Conservation (phyloP, 2,797 vertebrate genomes). For the Thaleichthys pacificus region DNA sequence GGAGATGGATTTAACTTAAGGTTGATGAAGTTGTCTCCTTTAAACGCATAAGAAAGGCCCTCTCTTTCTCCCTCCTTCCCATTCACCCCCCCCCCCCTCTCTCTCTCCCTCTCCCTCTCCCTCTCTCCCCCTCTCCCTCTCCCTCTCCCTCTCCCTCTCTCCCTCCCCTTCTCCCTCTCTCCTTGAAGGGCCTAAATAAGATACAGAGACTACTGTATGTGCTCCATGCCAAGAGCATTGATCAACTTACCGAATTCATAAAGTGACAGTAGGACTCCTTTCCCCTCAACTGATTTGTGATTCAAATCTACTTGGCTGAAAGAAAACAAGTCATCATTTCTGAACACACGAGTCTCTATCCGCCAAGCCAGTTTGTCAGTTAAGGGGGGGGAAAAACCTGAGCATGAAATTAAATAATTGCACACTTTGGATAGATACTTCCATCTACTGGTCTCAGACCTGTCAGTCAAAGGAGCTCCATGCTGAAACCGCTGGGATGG, state of each 20-base stretch:
- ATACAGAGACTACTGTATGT: background rate
- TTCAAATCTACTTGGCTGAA: background rate
- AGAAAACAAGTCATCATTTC: background rate
- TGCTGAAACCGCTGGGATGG: background rate
- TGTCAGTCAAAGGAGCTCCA: background rate
- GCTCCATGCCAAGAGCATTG: background rate
- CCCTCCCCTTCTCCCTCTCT: too few relatives aligned
- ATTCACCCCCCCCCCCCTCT: background rate
- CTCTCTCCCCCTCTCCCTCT: background rate
- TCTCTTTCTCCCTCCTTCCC: background rate
- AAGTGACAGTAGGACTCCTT: too few relatives aligned
- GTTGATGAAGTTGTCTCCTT: background rate
- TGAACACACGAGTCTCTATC: background rate
- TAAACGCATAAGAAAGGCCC: background rate
- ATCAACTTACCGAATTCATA: too few relatives aligned
- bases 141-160: background rate
- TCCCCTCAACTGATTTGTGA: background rate
- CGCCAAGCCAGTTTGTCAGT: background rate
- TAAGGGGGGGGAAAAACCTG: background rate
- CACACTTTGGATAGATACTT: background rate
- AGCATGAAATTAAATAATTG: constrained; percentile 1
- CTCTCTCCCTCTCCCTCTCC: background rate
- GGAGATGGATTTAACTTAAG: background rate
- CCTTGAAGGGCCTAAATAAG: background rate
- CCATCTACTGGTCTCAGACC: background rate